Base-by-base conservation (phyloP, 2,888 invertebrate genomes). In the Netelia inedita region DNA sequence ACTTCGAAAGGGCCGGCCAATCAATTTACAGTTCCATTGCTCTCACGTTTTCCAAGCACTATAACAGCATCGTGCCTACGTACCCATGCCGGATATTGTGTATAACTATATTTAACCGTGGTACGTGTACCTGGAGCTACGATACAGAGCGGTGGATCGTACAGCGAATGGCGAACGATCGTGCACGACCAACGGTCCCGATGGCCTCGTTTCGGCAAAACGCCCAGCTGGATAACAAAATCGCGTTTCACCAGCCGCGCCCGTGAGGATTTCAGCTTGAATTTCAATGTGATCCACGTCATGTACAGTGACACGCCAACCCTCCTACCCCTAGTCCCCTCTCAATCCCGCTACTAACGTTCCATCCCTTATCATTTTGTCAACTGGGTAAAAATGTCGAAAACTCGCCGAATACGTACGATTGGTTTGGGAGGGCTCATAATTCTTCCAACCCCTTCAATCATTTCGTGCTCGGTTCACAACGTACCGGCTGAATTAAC, bases 21-120 rank as follows among this genome's bases (percentile, higher is more conserved):
- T 80, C 73, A 80, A 80, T 73, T 80, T 59, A 73, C 68, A 46
- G 66, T 68, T 78, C 28, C 78, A 69, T 78, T 78, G 78, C 65
- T 80, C 35, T 80, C 57, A 21, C 43, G 73, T 61, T 46, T n/a
- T 73, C 50, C 59, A 59, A 35, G 35, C 43, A 65, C 75, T 71
- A 28, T 28, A 63, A 43, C 69, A 21, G 59, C 46, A 23, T 41
- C 50, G 6, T 28, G 16, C 41, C 11, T 19, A 10, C 76, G 14
- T 28, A 23, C 43, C 59, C 59, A 72, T 21, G 21, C 23, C 55
- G 16, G 14, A 71, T 73, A n/a, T 21, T 46, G n/a, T 53, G 46
- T 14, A 19, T 19, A 19, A 19, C 10, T 46, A 63, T 41, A 53
- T n/a, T 21, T 19, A 63, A 63, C 3, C 14, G 46, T 46, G 2